Percentiles rank a stretch among this genome's conserved stretches.
Conservation (phyloP, 2,888 invertebrate species). For the Electrophaes corylata region DNA sequence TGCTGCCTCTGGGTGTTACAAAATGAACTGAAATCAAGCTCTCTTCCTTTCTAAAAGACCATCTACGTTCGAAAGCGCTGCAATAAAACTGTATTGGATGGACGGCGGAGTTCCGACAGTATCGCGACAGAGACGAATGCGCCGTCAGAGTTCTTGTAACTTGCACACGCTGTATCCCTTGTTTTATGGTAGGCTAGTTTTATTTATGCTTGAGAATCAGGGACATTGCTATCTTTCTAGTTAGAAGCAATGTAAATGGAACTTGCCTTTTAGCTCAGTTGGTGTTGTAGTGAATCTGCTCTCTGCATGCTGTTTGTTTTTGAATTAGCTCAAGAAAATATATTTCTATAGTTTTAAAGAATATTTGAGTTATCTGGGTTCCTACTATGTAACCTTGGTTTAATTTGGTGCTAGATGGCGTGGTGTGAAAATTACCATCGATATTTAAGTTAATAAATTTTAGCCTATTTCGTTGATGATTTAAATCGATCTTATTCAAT, state of each 20-base stretch:
- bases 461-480: too few species aligned
- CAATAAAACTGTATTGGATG: constrained; percentile 36
- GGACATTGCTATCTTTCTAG: not conserved
- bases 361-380: too few species aligned
- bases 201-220: constrained; percentile 3
- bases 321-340: too few species aligned
- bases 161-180: constrained; percentile 14
- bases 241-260: not conserved
- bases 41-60: constrained; percentile 7
- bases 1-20: not conserved
- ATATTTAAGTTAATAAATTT: too few species aligned
- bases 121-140: constrained; percentile 38
- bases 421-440: too few species aligned
- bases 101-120: constrained; percentile 32
- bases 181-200: constrained; percentile 21
- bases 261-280: not conserved
- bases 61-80: constrained; percentile 17
- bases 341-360: too few species aligned
- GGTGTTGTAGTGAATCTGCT: too few species aligned
- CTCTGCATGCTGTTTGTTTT: too few species aligned
- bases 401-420: too few species aligned
- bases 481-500: too few species aligned
- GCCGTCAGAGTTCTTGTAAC: constrained; percentile 24
- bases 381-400: too few species aligned
- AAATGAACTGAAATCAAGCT: constrained; percentile 10